Percentiles rank a stretch among this genome's conserved stretches.
Evolutionary conservation across 2,797 vertebrate genomes (phyloP).

Genomic region (Gambusia yucatana): DNA sequence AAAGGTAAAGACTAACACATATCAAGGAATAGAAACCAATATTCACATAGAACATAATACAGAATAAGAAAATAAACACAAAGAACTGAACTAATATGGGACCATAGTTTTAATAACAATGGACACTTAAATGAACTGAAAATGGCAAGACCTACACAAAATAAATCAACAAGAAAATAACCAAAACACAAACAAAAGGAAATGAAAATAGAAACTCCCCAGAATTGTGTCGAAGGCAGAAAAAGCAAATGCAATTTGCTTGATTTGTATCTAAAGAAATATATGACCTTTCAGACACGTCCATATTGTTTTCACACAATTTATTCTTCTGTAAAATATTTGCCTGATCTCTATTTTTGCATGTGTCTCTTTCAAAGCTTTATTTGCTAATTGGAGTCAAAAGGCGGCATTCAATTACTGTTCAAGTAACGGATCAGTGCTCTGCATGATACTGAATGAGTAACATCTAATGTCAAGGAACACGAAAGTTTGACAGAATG

Average conservation of each 20-base stretch:
- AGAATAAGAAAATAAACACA: neutral
- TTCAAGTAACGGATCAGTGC: conserved; percentile 65
- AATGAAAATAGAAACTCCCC: neutral
- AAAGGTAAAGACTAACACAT: neutral
- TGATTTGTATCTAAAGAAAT: neutral
- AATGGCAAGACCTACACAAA: neutral
- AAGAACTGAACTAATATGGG: neutral
- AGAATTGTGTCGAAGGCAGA: neutral
- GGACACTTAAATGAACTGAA: neutral
- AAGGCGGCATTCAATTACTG: conserved; percentile 57
- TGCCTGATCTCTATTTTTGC: neutral
- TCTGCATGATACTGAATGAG: conserved; percentile 48
- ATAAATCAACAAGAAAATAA: neutral
- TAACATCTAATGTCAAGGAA: conserved; percentile 73
- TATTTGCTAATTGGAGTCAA: conserved; percentile 68
- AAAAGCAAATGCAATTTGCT: neutral
- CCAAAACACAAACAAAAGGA: neutral
- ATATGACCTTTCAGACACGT: neutral
- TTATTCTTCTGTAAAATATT: neutral
- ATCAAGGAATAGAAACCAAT: neutral
- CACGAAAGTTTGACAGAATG: conserved; percentile 46
- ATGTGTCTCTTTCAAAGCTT: conserved; percentile 52
- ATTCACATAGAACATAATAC: neutral
- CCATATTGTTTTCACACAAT: neutral
- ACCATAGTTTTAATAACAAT: neutral